phyloP scores from a whole-genome alignment of 2,888 invertebrate species.

The Idaea straminata region DNA sequence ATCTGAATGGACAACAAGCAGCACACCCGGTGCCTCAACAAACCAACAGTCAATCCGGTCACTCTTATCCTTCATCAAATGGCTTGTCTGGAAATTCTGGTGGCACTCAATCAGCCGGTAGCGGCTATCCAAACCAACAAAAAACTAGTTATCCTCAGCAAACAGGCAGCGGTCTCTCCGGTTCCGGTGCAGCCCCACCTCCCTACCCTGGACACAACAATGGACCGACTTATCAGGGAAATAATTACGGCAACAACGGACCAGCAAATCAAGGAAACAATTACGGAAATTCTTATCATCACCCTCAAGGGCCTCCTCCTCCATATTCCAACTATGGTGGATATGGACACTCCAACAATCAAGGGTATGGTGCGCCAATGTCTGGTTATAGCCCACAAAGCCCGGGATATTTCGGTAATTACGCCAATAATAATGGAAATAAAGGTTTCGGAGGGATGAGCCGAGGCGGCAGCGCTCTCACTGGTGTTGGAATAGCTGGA shows the following conservation, averaged over 20 bases:
- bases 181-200: conserved; percentile 44
- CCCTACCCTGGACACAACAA: conserved; percentile 44
- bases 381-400: conserved; percentile 56
- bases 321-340: conserved; percentile 52
- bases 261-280: conserved; percentile 41
- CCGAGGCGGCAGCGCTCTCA: conserved; percentile 56
- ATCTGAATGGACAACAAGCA: conserved; percentile 40
- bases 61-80: conserved; percentile 61
- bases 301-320: conserved; percentile 60
- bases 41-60: conserved; percentile 43
- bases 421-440: conserved; percentile 52
- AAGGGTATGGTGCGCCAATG: conserved; percentile 53
- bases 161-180: conserved; percentile 37
- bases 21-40: conserved; percentile 20
- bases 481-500: conserved; percentile 69
- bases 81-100: conserved; percentile 59
- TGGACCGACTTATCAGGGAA: conserved; percentile 9
- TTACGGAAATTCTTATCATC: conserved; percentile 50
- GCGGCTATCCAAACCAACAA: conserved; percentile 35
- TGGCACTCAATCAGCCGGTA: conserved; percentile 35
- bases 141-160: conserved; percentile 30
- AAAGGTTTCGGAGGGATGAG: conserved; percentile 57
- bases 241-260: conserved; percentile 26
- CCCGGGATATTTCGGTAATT: conserved; percentile 69
- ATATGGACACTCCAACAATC: conserved; percentile 40